These are phyloP conservation scores for Antheraea assamensis DNA, from an alignment of 2,888 invertebrate species.

Conservation along the genomic window DNA sequence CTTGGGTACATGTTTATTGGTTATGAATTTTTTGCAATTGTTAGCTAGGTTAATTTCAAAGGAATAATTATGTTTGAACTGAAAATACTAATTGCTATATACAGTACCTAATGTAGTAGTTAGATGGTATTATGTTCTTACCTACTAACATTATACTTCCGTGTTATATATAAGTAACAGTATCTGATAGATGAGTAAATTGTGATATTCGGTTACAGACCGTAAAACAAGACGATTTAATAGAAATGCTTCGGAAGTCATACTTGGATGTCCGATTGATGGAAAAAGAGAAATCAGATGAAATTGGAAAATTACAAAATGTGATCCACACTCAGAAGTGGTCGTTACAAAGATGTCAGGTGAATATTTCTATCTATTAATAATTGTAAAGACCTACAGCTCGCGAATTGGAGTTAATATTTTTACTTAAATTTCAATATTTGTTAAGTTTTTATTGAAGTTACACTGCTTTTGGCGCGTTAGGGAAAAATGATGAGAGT, in stretches of 20 bases:
- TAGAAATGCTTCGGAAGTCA: constrained; percentile 63
- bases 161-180: neutral
- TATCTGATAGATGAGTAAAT: neutral
- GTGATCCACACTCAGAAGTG: constrained; percentile 55
- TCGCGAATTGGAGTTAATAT: neutral
- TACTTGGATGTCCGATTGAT: constrained; percentile 56
- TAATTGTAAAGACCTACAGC: neutral
- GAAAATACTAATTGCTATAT: too few relatives aligned
- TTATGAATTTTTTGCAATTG: too few relatives aligned
- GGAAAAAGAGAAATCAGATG: constrained; percentile 55
- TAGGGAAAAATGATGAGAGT: too few relatives aligned
- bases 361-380: constrained; percentile 30
- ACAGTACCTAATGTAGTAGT: neutral
- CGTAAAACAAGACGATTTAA: constrained; percentile 67
- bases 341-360: constrained; percentile 61
- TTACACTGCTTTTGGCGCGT: too few relatives aligned
- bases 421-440: neutral
- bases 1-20: too few relatives aligned
- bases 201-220: constrained; percentile 45
- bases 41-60: too few relatives aligned
- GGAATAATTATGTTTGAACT: too few relatives aligned
- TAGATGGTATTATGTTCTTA: neutral
- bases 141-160: neutral
- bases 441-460: neutral
- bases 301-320: constrained; percentile 50